A percentile compares a stretch with the other conserved stretches of the same genome.
Evolutionary conservation across 2,888 invertebrate species (phyloP).

Genomic region (Lasioglossum malachurum): DNA sequence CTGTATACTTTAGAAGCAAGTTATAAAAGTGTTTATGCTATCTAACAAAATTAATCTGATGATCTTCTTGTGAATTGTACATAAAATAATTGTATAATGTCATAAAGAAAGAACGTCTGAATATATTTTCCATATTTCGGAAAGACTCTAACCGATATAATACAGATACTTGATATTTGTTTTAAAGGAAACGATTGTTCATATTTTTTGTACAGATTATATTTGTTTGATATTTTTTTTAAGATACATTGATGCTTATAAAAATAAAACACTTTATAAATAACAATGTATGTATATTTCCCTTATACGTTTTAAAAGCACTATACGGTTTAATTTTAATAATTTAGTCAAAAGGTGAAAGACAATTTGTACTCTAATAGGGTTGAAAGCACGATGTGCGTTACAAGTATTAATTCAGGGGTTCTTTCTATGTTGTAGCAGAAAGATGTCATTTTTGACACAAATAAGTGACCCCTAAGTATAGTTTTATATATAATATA

Average conservation of each 20-base stretch:
- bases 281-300: slow-evolving; percentile 46
- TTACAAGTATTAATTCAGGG: slow-evolving; percentile 35
- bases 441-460: slow-evolving; percentile 30
- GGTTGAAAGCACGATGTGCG: slow-evolving; percentile 48
- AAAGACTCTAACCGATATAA: not conserved
- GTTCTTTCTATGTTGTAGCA: slow-evolving; percentile 26
- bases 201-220: slow-evolving; percentile 41
- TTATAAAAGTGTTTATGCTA: slow-evolving; percentile 19
- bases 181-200: slow-evolving; percentile 16
- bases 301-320: slow-evolving; percentile 35
- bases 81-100: slow-evolving; percentile 14
- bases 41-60: not conserved
- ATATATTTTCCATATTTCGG: slow-evolving; percentile 9
- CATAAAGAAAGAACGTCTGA: slow-evolving; percentile 48
- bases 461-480: slow-evolving; percentile 32
- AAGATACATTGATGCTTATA: slow-evolving; percentile 54
- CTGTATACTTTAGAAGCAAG: slow-evolving; percentile 16
- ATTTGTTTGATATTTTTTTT: slow-evolving; percentile 35
- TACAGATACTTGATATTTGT: not conserved
- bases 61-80: slow-evolving; percentile 6
- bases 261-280: slow-evolving; percentile 62
- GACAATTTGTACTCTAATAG: slow-evolving; percentile 64
- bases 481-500: slow-evolving; percentile 43
- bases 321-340: slow-evolving; percentile 25
- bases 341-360: slow-evolving; percentile 50